Base-by-base conservation (phyloP, 1,140 invertebrate genomes). In the Lordiphosa clarofinis region DNA sequence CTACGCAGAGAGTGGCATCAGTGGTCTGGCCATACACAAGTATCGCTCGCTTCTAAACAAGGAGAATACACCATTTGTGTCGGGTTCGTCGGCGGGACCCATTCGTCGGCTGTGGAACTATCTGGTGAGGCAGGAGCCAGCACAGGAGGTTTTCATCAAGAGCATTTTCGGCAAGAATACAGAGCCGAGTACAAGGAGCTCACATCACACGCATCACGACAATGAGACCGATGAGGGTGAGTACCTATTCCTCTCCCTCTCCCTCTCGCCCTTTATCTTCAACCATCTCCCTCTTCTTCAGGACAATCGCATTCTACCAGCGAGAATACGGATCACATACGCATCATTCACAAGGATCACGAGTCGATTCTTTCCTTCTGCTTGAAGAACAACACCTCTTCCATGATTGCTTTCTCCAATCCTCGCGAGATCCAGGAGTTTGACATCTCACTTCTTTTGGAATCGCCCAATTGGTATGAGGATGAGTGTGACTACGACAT, bases 281-380 rank as follows among this genome's bases (percentile, higher is more conserved):
- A 28, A 28, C 24, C 28, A 31, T 31, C 28, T 31, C 6, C 28
- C 28, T 31, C 7, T 31, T 36, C 1, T 5, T n/a, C 12, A 82
- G 78, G 78, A 47, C 78, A 84, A 86, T 84, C 78, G 21, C 78
- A 84, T 61, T 84, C 78, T 19, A 84, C 78, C 31, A 84, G 56
- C 61, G 78, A 84, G 61, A 84, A 84, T 11, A 91, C 93, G 42
- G 95, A 96, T 75, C 95, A 96, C 37, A 96, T 99, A 54, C 92
- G 97, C 56, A 97, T 99, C 62, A 98, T 99, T 61, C 98, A 99
- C 89, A 99, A 99, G 90, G 98, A 99, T 88, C 97, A 99, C 91
- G 98, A 99, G 89, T 97, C 96, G 55, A 99, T 99, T 62, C 94
- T 97, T 66, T 96, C 98, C 31, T 99, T 99, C 91, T 98, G 97